Evolutionary conservation across 2,113 vertebrate genomes (phyloP).

Genomic region (Python bivittatus): DNA sequence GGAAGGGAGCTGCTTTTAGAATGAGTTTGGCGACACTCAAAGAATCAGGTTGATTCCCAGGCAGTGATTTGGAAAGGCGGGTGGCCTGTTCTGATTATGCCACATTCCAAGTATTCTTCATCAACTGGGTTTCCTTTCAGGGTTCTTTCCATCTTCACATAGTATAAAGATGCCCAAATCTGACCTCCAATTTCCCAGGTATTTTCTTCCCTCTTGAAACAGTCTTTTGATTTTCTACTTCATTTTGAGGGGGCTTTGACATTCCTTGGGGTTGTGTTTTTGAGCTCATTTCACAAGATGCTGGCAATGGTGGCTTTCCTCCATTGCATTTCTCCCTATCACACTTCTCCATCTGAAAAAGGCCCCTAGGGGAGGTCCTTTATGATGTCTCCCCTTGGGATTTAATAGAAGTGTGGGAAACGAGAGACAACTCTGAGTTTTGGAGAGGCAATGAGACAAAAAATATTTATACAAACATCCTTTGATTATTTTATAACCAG

Average conservation of each 20-base stretch:
- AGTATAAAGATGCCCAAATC: background rate
- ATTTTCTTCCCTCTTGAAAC: background rate
- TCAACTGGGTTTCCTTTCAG: background rate
- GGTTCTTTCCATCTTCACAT: background rate
- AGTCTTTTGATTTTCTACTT: background rate
- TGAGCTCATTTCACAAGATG: background rate
- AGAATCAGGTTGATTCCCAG: constrained; percentile 39
- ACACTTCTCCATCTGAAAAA: background rate
- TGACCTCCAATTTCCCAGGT: background rate
- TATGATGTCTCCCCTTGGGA: background rate
- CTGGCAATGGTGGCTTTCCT: background rate
- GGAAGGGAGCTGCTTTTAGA: constrained; percentile 38
- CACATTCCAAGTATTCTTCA: constrained; percentile 6
- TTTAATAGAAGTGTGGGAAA: background rate
- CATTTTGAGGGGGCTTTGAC: background rate
- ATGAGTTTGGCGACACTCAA: constrained; percentile 41
- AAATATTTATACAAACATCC: background rate
- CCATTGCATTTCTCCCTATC: background rate
- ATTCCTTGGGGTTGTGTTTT: background rate
- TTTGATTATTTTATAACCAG: background rate
- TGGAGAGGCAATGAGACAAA: background rate
- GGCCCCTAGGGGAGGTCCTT: background rate
- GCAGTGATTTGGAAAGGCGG: constrained; percentile 24
- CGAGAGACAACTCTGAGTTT: background rate
- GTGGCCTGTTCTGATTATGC: constrained; percentile 34